Evolutionary conservation across 1,140 invertebrate genomes (phyloP), one percentile per base, ranked within the genome.

Genomic region (Hycleus cichorii): DNA sequence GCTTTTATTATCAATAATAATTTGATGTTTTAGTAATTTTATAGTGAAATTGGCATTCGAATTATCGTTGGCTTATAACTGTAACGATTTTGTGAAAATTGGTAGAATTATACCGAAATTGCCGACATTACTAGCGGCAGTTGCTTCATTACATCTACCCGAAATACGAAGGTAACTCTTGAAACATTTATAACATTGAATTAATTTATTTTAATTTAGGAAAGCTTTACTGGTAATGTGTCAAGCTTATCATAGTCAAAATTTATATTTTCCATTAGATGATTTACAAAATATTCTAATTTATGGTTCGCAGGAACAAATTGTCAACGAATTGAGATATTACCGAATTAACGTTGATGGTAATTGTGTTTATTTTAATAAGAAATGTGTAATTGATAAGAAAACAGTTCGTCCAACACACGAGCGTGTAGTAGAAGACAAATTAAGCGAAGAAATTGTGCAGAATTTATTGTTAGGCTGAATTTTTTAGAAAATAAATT

Each of bases 231-330:
- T 70, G 65, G 74, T 79, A 0, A 76, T 84, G 77, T 78, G 75
- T 53, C 60, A 62, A 24, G 82, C 74, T 3, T 84, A 81, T 63
- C 80, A 72, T 66, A 82, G 76, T 53, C 79, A 77, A 69, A 72
- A 74, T 40, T 64, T 80, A 8, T 69, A 64, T 1, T 80, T 78
- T 54, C 80, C 81, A 0, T 48, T 64, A 2, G 54, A 57, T 10
- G 64, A 60, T 11, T 26, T 79, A 25, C 64, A 18, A 18, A 1
- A 18, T 18, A 18, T 18, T 18, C 18, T 18, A 18, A 18, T 18
- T 18, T 18, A 18, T 18, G 18, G 18, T 18, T 18, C 18, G 18
- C 18, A 18, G 18, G 18, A 18, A 18, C 18, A 18, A 18, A 18
- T 18, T 18, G 1, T 18, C 18, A 18, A 18, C 1, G 18, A 18